Conservation (phyloP, 2,113 vertebrate species). For the Orthochromis malagaraziensis region DNA sequence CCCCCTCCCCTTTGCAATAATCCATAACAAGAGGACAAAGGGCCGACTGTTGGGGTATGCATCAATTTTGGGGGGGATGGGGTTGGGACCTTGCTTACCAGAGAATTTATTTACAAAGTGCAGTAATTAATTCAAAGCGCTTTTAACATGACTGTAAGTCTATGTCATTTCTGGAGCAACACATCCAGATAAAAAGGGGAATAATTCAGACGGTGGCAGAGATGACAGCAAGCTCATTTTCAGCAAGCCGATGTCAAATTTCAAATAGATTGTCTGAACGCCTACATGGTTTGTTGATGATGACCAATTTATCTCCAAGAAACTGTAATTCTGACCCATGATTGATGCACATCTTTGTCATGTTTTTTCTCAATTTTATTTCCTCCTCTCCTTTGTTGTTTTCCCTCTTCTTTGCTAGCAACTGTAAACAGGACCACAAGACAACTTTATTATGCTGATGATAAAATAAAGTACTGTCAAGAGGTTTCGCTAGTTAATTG, state of each 20-base stretch:
- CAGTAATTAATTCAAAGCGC: not conserved
- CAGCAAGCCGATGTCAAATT: not conserved
- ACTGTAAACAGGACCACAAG: not conserved
- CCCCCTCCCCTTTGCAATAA: conserved; percentile 26
- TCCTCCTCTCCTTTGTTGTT: not conserved
- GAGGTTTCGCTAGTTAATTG: conserved; percentile 34
- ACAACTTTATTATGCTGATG: not conserved
- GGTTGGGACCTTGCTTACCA: not conserved
- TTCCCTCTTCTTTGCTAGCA: not conserved
- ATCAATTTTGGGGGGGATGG: not conserved
- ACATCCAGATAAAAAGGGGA: not conserved
- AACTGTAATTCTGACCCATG: not conserved
- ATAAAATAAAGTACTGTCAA: conserved; percentile 22
- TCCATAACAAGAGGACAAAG: conserved; percentile 66
- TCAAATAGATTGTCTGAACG: not conserved
- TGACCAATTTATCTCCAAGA: not conserved
- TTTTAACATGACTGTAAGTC: not conserved
- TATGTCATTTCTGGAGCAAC: not conserved
- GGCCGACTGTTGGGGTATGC: conserved; percentile 17
- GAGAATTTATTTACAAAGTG: not conserved
- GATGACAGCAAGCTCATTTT: not conserved
- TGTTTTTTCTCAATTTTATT: not conserved
- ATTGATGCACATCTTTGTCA: not conserved
- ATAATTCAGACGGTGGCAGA: not conserved
- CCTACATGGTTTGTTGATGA: not conserved